Conservation (phyloP, 2,797 vertebrate genomes). For the Enteromius thamalakanensis region DNA sequence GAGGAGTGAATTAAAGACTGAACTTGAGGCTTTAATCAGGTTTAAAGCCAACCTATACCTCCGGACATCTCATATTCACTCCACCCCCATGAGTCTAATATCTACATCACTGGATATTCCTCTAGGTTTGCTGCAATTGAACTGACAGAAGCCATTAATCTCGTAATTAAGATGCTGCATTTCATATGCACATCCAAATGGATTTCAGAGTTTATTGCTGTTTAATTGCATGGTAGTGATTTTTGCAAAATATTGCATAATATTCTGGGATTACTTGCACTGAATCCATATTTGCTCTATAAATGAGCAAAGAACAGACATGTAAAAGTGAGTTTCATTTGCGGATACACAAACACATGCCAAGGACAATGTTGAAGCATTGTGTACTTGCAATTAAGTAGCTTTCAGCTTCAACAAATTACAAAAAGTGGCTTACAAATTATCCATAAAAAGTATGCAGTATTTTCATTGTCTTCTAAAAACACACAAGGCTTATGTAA, state of each 20-base stretch:
- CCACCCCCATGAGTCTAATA: constrained; percentile 17
- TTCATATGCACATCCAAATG: constrained; percentile 31
- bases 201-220: constrained; percentile 31
- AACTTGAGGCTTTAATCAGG: constrained; percentile 51
- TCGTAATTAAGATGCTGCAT: constrained; percentile 41
- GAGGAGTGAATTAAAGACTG: constrained; percentile 54
- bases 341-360: background rate
- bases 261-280: background rate
- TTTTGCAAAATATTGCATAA: background rate
- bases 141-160: constrained; percentile 26
- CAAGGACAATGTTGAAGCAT: background rate
- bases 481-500: background rate
- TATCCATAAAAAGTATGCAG: background rate
- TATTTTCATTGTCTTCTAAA: background rate
- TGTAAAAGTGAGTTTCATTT: background rate
- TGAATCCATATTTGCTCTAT: background rate
- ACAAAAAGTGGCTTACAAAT: background rate
- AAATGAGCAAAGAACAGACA: background rate
- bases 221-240: constrained; percentile 42
- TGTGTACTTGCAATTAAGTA: background rate
- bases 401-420: background rate
- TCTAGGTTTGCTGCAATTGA: background rate
- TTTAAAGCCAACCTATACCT: constrained; percentile 38
- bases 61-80: constrained; percentile 26
- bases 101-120: constrained; percentile 6